Conservation (phyloP, 2,888 invertebrate species). For the Caenorhabditis becei region DNA sequence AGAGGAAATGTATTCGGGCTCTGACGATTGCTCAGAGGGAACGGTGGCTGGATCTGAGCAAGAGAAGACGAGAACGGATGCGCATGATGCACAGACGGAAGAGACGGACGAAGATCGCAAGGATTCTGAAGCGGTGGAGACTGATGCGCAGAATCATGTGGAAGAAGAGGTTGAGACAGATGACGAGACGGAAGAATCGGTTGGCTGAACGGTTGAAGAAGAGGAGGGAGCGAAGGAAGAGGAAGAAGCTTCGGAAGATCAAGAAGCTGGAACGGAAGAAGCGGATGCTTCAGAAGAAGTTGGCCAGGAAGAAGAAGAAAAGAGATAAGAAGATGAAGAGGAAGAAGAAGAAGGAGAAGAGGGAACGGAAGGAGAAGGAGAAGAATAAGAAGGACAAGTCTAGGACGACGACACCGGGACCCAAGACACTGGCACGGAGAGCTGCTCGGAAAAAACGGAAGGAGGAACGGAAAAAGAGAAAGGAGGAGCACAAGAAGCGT, state of each 20-base stretch:
- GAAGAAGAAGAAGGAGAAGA: neutral
- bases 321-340: neutral
- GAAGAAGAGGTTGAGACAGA: neutral
- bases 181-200: neutral
- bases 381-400: neutral
- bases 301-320: neutral
- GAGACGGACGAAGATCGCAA: neutral
- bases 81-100: neutral
- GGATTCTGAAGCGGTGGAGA: neutral
- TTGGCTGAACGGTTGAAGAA: neutral
- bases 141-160: neutral
- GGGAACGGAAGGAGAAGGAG: neutral
- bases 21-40: conserved; percentile 25
- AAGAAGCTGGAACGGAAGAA: neutral
- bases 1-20: conserved; percentile 7
- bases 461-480: too few relatives aligned
- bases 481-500: too few relatives aligned
- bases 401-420: too few relatives aligned
- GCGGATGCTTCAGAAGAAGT: neutral
- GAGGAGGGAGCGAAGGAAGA: neutral
- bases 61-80: neutral
- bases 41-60: conserved; percentile 10
- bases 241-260: neutral
- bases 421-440: too few relatives aligned
- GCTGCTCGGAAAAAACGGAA: neutral